These are phyloP conservation scores for Drosophila vallismaia DNA, from an alignment of 2,888 invertebrate species.

Conservation along the genomic window DNA sequence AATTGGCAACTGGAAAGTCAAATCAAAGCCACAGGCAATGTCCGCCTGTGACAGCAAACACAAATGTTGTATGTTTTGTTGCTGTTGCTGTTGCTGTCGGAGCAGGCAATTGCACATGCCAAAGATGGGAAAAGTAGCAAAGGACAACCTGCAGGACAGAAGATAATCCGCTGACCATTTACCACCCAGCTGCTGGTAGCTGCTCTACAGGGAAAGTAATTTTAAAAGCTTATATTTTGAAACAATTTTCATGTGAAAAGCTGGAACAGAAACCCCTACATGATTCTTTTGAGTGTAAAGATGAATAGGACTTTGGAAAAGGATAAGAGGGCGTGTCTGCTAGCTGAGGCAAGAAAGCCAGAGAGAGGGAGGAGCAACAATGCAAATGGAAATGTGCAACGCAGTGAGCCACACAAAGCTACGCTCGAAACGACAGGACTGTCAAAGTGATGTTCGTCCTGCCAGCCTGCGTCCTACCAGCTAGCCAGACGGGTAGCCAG, in stretches of 20 bases:
- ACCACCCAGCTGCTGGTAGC: background rate
- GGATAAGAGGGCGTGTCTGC: background rate
- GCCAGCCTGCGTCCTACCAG: slow-evolving; percentile 16
- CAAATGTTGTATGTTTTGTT: slow-evolving; percentile 54
- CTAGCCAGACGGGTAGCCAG: background rate
- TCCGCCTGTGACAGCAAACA: slow-evolving; percentile 27
- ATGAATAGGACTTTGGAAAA: background rate
- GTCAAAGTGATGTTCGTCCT: slow-evolving; percentile 65
- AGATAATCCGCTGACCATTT: slow-evolving; percentile 29
- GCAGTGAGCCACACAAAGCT: slow-evolving; percentile 46
- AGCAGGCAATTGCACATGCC: slow-evolving; percentile 30
- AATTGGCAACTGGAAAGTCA: slow-evolving; percentile 62
- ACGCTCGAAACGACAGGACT: slow-evolving; percentile 69
- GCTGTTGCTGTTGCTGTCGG: slow-evolving; percentile 10
- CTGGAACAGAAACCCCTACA: background rate
- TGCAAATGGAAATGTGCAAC: slow-evolving; percentile 61
- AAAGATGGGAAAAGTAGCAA: slow-evolving; percentile 19
- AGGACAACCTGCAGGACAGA: slow-evolving; percentile 28
- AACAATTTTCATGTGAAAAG: background rate
- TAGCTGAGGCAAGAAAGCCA: background rate
- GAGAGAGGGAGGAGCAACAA: slow-evolving; percentile 44
- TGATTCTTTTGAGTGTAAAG: background rate
- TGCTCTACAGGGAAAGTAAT: background rate
- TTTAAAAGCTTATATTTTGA: too few relatives aligned
- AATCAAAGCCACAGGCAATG: slow-evolving; percentile 60